phyloP scores from a whole-genome alignment of 2,113 vertebrate species.

The Eptesicus fuscus region DNA sequence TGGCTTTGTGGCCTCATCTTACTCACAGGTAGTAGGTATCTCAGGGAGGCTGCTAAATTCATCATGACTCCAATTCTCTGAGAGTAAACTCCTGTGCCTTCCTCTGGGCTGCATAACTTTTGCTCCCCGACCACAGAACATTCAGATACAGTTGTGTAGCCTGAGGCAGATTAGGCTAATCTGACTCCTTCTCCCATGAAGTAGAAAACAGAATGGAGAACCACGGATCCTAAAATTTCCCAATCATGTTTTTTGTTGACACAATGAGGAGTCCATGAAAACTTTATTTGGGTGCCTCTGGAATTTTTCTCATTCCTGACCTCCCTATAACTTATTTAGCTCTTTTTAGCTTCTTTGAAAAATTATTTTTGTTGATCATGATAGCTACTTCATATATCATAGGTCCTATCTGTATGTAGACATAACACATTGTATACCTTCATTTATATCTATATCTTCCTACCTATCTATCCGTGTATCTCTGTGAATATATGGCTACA shows the following conservation, averaged over 20 bases:
- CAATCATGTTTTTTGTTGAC: neutral
- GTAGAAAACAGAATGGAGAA: neutral
- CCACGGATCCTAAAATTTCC: neutral
- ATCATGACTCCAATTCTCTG: neutral
- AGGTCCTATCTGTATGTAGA: neutral
- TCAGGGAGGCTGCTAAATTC: neutral
- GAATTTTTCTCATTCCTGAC: neutral
- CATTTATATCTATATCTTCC: neutral
- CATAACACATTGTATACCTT: neutral
- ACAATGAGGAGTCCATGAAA: neutral
- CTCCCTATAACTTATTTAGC: neutral
- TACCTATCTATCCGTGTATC: neutral
- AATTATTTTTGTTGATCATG: neutral
- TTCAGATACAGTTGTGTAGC: neutral
- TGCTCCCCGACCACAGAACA: neutral
- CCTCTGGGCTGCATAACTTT: neutral
- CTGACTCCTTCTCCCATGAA: neutral
- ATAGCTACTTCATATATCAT: neutral
- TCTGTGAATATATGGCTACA: neutral
- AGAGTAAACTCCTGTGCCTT: rapidly evolving
- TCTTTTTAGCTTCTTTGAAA: neutral
- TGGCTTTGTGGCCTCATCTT: neutral
- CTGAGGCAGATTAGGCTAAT: neutral
- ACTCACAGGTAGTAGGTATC: neutral
- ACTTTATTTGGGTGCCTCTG: neutral